A percentile compares a stretch with the other conserved stretches of the same genome.
These are phyloP conservation scores for Cosmia pyralina DNA, from an alignment of 2,888 invertebrate species.

Conservation along the genomic window DNA sequence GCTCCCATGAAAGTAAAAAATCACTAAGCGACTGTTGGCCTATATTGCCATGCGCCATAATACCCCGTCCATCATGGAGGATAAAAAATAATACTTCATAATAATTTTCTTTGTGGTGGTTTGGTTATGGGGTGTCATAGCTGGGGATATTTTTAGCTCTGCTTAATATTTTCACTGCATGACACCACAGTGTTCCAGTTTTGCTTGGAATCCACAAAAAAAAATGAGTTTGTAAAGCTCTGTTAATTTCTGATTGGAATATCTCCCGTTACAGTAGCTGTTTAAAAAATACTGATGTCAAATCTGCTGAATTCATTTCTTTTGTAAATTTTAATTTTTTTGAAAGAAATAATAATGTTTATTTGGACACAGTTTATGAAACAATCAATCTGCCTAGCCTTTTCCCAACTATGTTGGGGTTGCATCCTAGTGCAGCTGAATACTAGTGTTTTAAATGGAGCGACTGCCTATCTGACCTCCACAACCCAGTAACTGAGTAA, in stretches of 20 bases:
- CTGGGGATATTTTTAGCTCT: not conserved
- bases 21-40: slow-evolving; percentile 37
- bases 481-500: too few relatives aligned
- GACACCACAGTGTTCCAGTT: not conserved
- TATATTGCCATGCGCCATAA: slow-evolving; percentile 61
- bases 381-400: too few relatives aligned
- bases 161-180: not conserved
- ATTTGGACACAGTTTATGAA: too few relatives aligned
- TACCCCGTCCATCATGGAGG: slow-evolving; percentile 72
- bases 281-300: not conserved
- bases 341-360: too few relatives aligned
- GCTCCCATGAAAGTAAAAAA: slow-evolving; percentile 56
- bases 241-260: not conserved
- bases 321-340: not conserved
- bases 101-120: slow-evolving; percentile 74
- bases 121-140: not conserved
- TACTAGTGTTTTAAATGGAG: too few relatives aligned
- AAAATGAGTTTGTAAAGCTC: too few relatives aligned
- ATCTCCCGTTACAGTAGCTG: not conserved
- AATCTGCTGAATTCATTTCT: not conserved
- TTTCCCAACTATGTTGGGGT: too few relatives aligned
- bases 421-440: too few relatives aligned
- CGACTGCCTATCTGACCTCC: too few relatives aligned
- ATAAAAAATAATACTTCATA: slow-evolving; percentile 79
- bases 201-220: not conserved